Evolutionary conservation across 2,888 invertebrate genomes (phyloP).

Genomic region (Ypsolopha scabrella): DNA sequence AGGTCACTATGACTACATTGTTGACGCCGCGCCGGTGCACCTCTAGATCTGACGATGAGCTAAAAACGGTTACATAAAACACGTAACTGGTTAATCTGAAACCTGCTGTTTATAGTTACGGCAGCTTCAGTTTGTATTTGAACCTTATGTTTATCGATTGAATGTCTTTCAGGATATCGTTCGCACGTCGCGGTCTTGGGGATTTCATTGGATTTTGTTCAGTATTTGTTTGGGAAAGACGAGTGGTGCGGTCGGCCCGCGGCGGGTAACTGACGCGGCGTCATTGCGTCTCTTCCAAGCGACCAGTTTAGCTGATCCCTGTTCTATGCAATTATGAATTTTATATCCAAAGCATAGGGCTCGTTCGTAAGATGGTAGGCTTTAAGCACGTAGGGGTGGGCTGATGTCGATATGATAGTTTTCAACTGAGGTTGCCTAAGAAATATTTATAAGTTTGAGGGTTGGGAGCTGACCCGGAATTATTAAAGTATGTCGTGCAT

Average conservation of each 20-base stretch:
- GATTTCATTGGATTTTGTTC: not conserved
- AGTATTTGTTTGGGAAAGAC: conserved; percentile 16
- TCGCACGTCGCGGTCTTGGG: conserved; percentile 1
- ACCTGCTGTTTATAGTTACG: too few relatives aligned
- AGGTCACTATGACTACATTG: conserved; percentile 67
- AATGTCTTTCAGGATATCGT: conserved; percentile 12
- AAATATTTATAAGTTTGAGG: conserved; percentile 18
- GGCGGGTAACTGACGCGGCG: conserved; percentile 38
- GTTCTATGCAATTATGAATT: too few relatives aligned
- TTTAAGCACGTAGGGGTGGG: too few relatives aligned
- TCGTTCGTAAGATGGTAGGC: too few relatives aligned
- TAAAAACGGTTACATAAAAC: conserved; percentile 22
- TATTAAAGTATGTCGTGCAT: too few relatives aligned
- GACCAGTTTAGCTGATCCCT: too few relatives aligned
- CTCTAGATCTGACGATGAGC: conserved; percentile 25
- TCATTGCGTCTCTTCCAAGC: too few relatives aligned
- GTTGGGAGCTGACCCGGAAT: not conserved
- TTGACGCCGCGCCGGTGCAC: conserved; percentile 56
- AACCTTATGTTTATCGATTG: conserved; percentile 14
- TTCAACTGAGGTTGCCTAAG: conserved; percentile 18
- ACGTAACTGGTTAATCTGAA: too few relatives aligned
- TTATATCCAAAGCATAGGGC: too few relatives aligned
- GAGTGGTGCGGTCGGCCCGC: conserved; percentile 30
- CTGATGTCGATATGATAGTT: not conserved
- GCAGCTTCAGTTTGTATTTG: not conserved